A percentile compares a stretch with the other conserved stretches of the same genome.
These are phyloP conservation scores for Lepidonotus clava DNA, from an alignment of 2,888 invertebrate genomes.

Conservation along the genomic window DNA sequence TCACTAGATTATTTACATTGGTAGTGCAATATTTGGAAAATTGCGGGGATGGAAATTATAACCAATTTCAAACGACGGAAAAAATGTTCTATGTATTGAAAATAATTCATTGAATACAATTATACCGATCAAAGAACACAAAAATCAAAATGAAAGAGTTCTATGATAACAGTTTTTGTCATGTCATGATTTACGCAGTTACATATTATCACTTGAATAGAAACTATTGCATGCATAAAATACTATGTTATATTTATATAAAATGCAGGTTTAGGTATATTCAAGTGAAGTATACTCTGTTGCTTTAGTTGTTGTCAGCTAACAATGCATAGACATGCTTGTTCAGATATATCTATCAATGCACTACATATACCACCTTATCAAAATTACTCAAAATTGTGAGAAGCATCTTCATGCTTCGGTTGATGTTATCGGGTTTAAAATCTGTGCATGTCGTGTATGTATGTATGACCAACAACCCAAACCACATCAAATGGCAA, in stretches of 20 bases:
- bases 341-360: too few relatives aligned
- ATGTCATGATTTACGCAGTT: not conserved
- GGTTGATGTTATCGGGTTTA: conserved; percentile 30
- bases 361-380: not conserved
- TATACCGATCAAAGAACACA: not conserved
- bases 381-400: not conserved
- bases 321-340: not conserved
- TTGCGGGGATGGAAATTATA: not conserved
- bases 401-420: conserved; percentile 5
- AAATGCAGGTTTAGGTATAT: too few relatives aligned
- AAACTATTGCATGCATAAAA: conserved; percentile 13
- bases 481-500: not conserved
- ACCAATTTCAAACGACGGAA: not conserved
- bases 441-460: not conserved
- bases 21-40: not conserved
- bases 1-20: too few relatives aligned
- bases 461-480: conserved; percentile 4
- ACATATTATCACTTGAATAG: conserved; percentile 31
- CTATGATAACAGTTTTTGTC: not conserved
- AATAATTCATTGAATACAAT: not conserved
- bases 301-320: conserved; percentile 8
- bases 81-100: too few relatives aligned
- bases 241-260: not conserved
- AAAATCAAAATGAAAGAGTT: not conserved
- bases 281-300: too few relatives aligned